Percentiles rank a stretch among this genome's conserved stretches.
Conservation (phyloP, 1,140 invertebrate genomes). For the Laupala kohalensis region DNA sequence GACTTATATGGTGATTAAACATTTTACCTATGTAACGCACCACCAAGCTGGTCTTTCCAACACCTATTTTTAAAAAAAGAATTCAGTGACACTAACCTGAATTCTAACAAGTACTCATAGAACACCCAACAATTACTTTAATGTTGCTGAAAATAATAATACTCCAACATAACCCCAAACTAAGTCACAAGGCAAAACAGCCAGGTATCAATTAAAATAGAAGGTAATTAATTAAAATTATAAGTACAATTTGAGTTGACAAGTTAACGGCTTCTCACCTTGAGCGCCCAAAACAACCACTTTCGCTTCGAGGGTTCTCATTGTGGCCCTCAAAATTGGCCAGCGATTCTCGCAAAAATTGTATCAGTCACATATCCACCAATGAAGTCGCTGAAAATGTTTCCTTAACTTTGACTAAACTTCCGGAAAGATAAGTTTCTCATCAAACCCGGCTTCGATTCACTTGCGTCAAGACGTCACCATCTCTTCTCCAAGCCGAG, state of each 20-base stretch:
- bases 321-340: no score
- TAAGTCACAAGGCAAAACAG: background rate
- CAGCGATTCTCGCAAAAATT: no score
- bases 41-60: constrained; percentile 76
- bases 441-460: no score
- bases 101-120: background rate
- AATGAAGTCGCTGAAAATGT: no score
- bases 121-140: constrained; percentile 7
- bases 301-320: constrained; percentile 66
- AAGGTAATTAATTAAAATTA: background rate
- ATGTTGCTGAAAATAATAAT: constrained; percentile 11
- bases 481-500: no score
- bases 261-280: constrained; percentile 42
- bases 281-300: constrained; percentile 67
- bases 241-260: constrained; percentile 2
- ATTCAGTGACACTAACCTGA: constrained; percentile 13
- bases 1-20: constrained; percentile 54
- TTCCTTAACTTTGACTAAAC: no score
- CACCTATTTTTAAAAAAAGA: constrained; percentile 43
- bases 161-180: constrained; percentile 1
- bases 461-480: no score
- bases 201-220: constrained; percentile 1
- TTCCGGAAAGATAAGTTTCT: no score
- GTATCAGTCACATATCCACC: no score
- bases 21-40: constrained; percentile 64